These are phyloP conservation scores for Alosa sapidissima DNA, from an alignment of 2,797 vertebrate species.

Conservation along the genomic window DNA sequence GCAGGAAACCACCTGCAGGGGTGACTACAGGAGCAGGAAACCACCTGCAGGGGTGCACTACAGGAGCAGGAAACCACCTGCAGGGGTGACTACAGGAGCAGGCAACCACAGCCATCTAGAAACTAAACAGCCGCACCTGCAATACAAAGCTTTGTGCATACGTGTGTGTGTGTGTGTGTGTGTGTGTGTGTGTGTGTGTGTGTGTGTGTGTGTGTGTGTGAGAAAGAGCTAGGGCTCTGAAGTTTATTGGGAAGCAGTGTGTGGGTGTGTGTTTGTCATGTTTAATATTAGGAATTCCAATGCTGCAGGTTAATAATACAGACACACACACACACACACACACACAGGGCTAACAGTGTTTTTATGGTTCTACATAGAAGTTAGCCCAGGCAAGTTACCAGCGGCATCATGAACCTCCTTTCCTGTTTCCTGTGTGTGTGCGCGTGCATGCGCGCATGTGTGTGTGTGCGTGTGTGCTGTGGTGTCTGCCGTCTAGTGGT, in stretches of 20 bases:
- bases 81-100: neutral
- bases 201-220: slow-evolving; percentile 3
- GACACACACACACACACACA: neutral
- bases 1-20: neutral
- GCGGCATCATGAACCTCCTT: no score
- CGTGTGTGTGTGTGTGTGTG: neutral
- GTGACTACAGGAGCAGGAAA: no score
- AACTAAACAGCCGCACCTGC: neutral
- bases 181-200: neutral
- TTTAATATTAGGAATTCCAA: neutral
- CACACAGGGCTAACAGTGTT: no score
- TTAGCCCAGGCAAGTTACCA: no score
- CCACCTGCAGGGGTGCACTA: neutral
- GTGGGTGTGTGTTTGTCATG: neutral
- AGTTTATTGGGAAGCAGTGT: no score
- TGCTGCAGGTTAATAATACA: neutral
- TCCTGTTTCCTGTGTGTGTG: no score
- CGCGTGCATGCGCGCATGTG: no score
- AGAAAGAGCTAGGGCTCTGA: no score
- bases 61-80: no score
- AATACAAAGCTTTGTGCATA: neutral
- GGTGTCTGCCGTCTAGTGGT: no score
- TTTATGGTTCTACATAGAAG: no score
- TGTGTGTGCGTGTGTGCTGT: no score
- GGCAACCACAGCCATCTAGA: neutral